Base-by-base conservation (phyloP, 1,140 invertebrate species). In the Papilio xuthus region DNA sequence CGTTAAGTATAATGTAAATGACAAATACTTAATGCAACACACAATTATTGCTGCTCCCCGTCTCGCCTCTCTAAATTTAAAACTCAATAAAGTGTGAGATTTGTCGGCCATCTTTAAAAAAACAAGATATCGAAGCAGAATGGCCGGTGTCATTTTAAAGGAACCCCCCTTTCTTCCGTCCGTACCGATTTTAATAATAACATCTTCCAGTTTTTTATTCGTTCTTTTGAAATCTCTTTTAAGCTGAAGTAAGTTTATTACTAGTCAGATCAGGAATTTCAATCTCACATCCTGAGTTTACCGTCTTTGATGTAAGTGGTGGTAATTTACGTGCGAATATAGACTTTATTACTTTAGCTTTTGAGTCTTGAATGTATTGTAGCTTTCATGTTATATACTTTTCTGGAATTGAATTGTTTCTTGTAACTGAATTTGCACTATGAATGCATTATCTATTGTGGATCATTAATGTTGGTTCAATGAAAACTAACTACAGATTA, bases 221-320 rank as follows among this genome's bases (percentile, higher is more conserved):
- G 85, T 90, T 91, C 89, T 92, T 92, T 91, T 92, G 89, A 92
- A 89, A 92, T 89, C 88, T 87, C 87, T 89, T 91, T 92, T 89
- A 92, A 92, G 82, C 84, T 89, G 83, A 84, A 88, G 88, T 88
- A 88, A 92, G 86, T 92, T 93, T 93, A 93, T 93, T 93, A 86
- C 90, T 92, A 92, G 89, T 92, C 91, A 87, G 89, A 91, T 93
- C 91, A 91, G 90, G 89, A 91, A 91, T 91, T 90, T 88, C 90
- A 90, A 91, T 92, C 88, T 89, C 83, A 88, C 88, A 90, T 93
- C 90, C 91, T 92, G 88, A 89, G 85, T 89, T 82, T 81, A 79
- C 79, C 78, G 82, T 83, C 90, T 93, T 93, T 93, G 90, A 93
- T 90, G 90, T 91, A 88, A 87, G 81, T 84, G 88, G 56, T 81